These are phyloP conservation scores for Flexamia atlantica DNA, from an alignment of 2,888 invertebrate genomes.

Conservation along the genomic window DNA sequence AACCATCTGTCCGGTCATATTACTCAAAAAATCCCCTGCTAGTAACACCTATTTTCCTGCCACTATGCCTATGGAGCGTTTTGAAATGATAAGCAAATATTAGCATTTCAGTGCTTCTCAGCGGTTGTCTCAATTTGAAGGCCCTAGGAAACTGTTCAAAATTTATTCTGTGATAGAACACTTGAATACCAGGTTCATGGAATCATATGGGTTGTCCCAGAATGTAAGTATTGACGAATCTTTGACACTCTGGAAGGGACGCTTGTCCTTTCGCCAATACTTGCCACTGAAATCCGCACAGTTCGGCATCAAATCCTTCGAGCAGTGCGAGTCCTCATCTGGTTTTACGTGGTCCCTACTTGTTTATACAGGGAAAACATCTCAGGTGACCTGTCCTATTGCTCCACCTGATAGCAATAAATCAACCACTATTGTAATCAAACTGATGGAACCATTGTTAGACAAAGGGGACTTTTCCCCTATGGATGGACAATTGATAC, in stretches of 20 bases:
- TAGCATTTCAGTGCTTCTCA: constrained; percentile 18
- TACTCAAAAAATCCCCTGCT: constrained; percentile 23
- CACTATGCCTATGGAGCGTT: constrained; percentile 18
- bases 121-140: neutral
- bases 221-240: constrained; percentile 49
- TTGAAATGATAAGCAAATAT: constrained; percentile 46
- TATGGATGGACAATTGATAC: constrained; percentile 44
- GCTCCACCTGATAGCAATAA: constrained; percentile 36
- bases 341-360: constrained; percentile 41
- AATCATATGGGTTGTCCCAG: constrained; percentile 7
- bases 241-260: constrained; percentile 39
- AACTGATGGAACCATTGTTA: constrained; percentile 9
- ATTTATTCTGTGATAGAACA: neutral
- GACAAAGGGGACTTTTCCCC: neutral
- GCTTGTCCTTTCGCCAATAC: constrained; percentile 28
- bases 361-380: constrained; percentile 26
- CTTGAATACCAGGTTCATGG: constrained; percentile 9
- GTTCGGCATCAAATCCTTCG: constrained; percentile 41
- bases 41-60: neutral
- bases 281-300: constrained; percentile 25
- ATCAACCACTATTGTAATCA: constrained; percentile 28
- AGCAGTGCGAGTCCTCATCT: constrained; percentile 24
- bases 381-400: neutral
- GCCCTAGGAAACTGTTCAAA: constrained; percentile 18
- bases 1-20: neutral